A percentile compares a stretch with the other conserved stretches of the same genome.
These are phyloP conservation scores for Oncorhynchus masou DNA, from an alignment of 2,113 vertebrate genomes.

Conservation along the genomic window DNA sequence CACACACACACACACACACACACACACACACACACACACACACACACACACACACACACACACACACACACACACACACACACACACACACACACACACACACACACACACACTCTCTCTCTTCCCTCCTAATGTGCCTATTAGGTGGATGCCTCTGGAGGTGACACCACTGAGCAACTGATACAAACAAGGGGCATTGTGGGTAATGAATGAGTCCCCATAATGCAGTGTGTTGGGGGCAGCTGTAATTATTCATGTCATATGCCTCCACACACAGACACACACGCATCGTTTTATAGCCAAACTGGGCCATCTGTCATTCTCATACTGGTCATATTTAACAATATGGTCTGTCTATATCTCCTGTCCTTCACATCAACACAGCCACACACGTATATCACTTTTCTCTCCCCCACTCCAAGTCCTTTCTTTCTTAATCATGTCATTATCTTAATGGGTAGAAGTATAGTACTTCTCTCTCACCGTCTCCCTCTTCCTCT, in stretches of 20 bases:
- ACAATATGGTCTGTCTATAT: background rate
- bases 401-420: background rate
- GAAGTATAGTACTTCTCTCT: background rate
- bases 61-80: conserved; percentile 12
- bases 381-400: background rate
- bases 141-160: conserved; percentile 7
- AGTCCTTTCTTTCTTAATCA: too few species aligned
- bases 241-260: conserved; percentile 37
- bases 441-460: background rate
- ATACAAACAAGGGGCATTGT: conserved; percentile 14
- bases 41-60: conserved; percentile 10
- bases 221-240: conserved; percentile 7
- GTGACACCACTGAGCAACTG: background rate
- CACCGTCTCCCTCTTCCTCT: background rate
- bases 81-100: conserved; percentile 23
- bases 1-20: conserved; percentile 23
- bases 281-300: background rate
- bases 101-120: conserved; percentile 15
- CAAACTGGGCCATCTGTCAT: background rate
- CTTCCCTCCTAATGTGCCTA: conserved; percentile 1
- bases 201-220: conserved; percentile 4
- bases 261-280: conserved; percentile 29
- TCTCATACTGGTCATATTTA: background rate
- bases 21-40: conserved; percentile 7
- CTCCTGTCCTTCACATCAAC: conserved; percentile 4